Evolutionary conservation across 2,113 vertebrate species (phyloP).

Genomic region (Vimba vimba): DNA sequence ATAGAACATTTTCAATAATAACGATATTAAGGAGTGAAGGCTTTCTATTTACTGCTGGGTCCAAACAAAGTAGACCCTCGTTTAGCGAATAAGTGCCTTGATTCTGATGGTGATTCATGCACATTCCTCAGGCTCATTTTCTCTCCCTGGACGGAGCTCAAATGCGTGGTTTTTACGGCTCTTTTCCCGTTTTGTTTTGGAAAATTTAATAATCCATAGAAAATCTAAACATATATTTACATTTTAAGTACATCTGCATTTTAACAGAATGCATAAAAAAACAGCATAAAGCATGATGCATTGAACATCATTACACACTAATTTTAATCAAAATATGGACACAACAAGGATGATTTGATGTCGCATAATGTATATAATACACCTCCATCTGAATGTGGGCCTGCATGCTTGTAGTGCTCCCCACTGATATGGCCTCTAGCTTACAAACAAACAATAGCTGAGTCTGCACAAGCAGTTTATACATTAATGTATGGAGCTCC

Average conservation of each 20-base stretch:
- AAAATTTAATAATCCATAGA: conserved; percentile 40
- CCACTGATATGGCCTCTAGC: conserved; percentile 35
- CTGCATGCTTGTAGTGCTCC: conserved; percentile 22
- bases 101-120: conserved; percentile 51
- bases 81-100: conserved; percentile 55
- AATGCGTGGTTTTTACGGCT: conserved; percentile 30
- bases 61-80: conserved; percentile 58
- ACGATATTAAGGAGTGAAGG: conserved; percentile 58
- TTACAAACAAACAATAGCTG: conserved; percentile 54
- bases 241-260: conserved; percentile 37
- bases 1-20: conserved; percentile 73
- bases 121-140: conserved; percentile 39
- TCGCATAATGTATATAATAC: neutral
- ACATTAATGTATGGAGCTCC: conserved; percentile 48
- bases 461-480: conserved; percentile 42
- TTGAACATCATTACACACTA: conserved; percentile 24
- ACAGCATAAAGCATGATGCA: conserved; percentile 10
- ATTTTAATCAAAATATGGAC: conserved; percentile 9
- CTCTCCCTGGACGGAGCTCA: conserved; percentile 46
- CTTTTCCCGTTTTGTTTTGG: conserved; percentile 22
- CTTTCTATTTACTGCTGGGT: conserved; percentile 58
- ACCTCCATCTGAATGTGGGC: neutral
- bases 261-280: conserved; percentile 15
- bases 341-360: neutral
- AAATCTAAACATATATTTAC: conserved; percentile 8